Conservation (phyloP, 2,888 invertebrate species). For the Scaptomyza caliginosa region DNA sequence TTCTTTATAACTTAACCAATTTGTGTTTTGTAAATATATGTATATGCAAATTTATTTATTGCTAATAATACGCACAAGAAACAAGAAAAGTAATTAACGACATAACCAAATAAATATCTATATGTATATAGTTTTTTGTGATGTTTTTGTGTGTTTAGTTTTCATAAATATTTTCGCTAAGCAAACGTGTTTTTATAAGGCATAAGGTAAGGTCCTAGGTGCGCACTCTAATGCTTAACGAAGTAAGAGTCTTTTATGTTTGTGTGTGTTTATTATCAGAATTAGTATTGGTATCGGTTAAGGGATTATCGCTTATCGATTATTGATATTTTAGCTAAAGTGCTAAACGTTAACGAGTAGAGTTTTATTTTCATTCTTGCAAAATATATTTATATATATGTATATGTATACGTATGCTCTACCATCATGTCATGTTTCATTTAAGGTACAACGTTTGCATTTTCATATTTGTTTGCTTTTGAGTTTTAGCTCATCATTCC, state of each 20-base stretch:
- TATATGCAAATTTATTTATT: slow-evolving; percentile 57
- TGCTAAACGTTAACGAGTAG: slow-evolving; percentile 1
- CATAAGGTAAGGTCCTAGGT: slow-evolving; percentile 44
- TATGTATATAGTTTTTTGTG: neutral
- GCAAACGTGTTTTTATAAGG: slow-evolving; percentile 52
- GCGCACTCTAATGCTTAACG: slow-evolving; percentile 31
- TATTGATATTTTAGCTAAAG: slow-evolving; percentile 16
- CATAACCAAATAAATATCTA: slow-evolving; percentile 49
- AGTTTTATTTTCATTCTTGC: slow-evolving; percentile 16
- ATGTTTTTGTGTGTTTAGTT: slow-evolving; percentile 1
- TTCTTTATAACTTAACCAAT: slow-evolving; percentile 52
- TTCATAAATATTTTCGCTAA: slow-evolving; percentile 41
- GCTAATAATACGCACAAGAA: slow-evolving; percentile 70
- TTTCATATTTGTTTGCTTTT: slow-evolving; percentile 11
- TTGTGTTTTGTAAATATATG: slow-evolving; percentile 42
- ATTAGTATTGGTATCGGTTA: slow-evolving; percentile 5
- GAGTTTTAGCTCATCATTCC: slow-evolving; percentile 29
- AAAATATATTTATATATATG: slow-evolving; percentile 7
- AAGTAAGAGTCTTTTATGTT: slow-evolving; percentile 44
- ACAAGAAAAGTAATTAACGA: slow-evolving; percentile 41
- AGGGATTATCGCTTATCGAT: slow-evolving; percentile 5
- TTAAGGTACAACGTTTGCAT: slow-evolving; percentile 67
- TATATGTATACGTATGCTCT: slow-evolving; percentile 13
- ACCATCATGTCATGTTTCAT: slow-evolving; percentile 50
- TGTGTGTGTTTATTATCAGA: slow-evolving; percentile 8